Conservation (phyloP, 2,113 vertebrate genomes). For the Labrus mixtus region DNA sequence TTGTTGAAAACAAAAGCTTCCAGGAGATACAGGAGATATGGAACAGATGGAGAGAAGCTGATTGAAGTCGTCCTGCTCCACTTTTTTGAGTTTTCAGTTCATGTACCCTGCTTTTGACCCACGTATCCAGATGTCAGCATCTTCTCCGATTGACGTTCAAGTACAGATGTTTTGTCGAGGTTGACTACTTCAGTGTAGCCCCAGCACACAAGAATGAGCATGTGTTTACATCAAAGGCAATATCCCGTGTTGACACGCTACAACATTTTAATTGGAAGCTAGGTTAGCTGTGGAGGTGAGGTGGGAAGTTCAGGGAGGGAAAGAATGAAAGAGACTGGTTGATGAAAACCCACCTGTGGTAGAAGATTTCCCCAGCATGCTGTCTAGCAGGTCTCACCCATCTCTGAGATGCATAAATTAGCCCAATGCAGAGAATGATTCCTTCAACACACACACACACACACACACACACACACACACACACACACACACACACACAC, state of each 20-base stretch:
- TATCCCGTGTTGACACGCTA: conserved; percentile 20
- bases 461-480: no score
- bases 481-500: no score
- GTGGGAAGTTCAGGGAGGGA: conserved; percentile 34
- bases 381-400: conserved; percentile 33
- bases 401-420: conserved; percentile 67
- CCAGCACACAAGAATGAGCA: conserved; percentile 25
- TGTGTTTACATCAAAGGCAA: conserved; percentile 65
- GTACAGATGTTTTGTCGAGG: conserved; percentile 16
- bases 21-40: neutral
- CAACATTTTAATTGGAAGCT: conserved; percentile 72
- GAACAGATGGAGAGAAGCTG: neutral
- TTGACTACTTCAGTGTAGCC: conserved; percentile 1
- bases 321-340: conserved; percentile 80
- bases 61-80: neutral
- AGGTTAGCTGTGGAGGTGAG: conserved; percentile 54
- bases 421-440: neutral
- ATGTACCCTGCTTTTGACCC: conserved; percentile 30
- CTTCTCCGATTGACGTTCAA: conserved; percentile 42
- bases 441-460: conserved; percentile 20
- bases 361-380: conserved; percentile 60
- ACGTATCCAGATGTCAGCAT: conserved; percentile 29
- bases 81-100: conserved; percentile 12
- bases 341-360: conserved; percentile 71
- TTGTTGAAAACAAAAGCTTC: neutral